A percentile compares a stretch with the other conserved stretches of the same genome.
phyloP scores from a whole-genome alignment of 2,888 invertebrate genomes.

The Latrodectus elegans region DNA sequence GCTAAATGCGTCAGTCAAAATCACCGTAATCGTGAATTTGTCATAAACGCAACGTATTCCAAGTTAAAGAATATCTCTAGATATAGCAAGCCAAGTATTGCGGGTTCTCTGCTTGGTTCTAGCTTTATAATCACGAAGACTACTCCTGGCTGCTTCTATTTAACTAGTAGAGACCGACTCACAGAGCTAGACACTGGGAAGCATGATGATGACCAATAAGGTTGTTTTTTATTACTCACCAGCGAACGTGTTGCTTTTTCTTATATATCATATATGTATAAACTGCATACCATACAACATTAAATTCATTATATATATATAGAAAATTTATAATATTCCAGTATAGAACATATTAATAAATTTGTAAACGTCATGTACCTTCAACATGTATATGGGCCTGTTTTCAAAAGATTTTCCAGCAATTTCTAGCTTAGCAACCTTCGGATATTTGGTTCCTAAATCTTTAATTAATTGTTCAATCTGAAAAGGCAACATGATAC shows the following conservation, averaged over 20 bases:
- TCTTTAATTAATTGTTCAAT: constrained; percentile 19
- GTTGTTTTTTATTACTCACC: no score
- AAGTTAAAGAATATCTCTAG: not conserved
- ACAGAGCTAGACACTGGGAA: no score
- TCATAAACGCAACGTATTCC: not conserved
- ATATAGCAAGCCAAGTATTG: not conserved
- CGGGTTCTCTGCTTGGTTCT: not conserved
- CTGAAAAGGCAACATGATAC: constrained; percentile 12
- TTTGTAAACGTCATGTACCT: constrained; percentile 20
- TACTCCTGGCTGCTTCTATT: no score
- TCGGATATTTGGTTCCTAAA: constrained; percentile 29
- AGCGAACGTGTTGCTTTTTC: no score
- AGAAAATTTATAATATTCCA: not conserved
- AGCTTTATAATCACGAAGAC: not conserved
- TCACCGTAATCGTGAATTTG: not conserved
- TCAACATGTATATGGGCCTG: constrained; percentile 54
- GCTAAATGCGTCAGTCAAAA: no score
- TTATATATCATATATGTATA: not conserved
- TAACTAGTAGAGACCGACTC: no score
- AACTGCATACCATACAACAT: not conserved
- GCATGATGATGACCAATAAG: no score
- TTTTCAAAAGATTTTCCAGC: constrained; percentile 64
- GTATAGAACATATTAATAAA: not conserved
- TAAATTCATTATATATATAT: not conserved
- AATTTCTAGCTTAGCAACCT: constrained; percentile 20